Base-by-base conservation (phyloP, 2,888 invertebrate species). In the Drosophila birchii region DNA sequence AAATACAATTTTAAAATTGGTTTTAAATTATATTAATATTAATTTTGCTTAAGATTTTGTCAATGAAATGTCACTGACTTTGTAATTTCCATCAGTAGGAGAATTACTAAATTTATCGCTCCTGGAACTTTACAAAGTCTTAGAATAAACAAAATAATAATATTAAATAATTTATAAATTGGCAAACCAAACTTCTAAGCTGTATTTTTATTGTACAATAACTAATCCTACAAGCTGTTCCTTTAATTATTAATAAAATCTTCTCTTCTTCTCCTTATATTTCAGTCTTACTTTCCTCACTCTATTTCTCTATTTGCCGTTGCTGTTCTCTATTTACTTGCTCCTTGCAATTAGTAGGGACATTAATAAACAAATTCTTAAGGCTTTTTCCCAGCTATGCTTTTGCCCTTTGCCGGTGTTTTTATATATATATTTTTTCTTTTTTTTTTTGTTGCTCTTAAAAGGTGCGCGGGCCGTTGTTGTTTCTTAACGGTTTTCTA, bases 401-500 rank as follows among this genome's bases (percentile, higher is more conserved):
- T 61, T 34, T 18, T 26, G 66, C 45, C 45, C 39, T 23, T 54
- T 39, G 66, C 34, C n/a, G 9, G 29, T 8, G 26, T 62, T 44
- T 66, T 39, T 41, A 3, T 38, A 45, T 39, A 39, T 41, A 18
- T 23, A 7, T 23, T 43, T 39, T 66, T 3, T 23, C 26, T 16
- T 16, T 16, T 26, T 49, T 67, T 53, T 54, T 36, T 23, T n/a
- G 5, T 59, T n/a, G n/a, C n/a, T n/a, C n/a, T 20, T 20, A 26
- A 49, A 51, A 32, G 49, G 20, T 14, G 60, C 20, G 12, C 3
- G 63, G 11, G 0, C 18, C 20, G n/a, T 23, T 38, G 36, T 39
- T 38, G 53, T 45, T 39, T n/a, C 47, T 29, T 68, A 55, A 68
- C 67, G 67, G 47, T 41, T 69, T 70, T 69, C 71, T 59, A 69